These are phyloP conservation scores for Crossoptilon crossoptilon DNA, from an alignment of 2,797 vertebrate genomes.

Conservation along the genomic window DNA sequence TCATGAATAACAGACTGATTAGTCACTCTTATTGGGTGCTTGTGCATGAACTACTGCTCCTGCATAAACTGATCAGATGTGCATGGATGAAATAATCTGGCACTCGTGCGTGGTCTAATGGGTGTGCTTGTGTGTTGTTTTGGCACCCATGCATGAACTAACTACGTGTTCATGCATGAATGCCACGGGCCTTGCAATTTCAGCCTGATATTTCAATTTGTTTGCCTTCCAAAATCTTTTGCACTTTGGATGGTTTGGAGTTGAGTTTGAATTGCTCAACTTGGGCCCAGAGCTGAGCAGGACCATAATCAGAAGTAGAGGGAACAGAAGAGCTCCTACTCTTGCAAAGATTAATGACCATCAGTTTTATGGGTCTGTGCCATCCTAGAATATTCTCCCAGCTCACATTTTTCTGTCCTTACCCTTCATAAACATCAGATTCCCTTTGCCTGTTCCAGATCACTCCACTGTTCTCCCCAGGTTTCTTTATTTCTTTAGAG, in stretches of 20 bases:
- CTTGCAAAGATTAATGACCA: constrained; percentile 27
- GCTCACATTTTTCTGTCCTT: neutral
- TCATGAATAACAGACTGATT: neutral
- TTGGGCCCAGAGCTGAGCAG: constrained; percentile 24
- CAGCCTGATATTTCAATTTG: neutral
- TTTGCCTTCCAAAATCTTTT: constrained; percentile 50
- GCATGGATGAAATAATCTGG: neutral
- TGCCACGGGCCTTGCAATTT: constrained; percentile 16
- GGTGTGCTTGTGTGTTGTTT: neutral
- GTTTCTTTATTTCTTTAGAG: neutral
- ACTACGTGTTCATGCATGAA: constrained; percentile 16
- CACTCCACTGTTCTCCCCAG: neutral
- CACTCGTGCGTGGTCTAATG: neutral
- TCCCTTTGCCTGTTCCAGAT: neutral
- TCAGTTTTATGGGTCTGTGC: neutral
- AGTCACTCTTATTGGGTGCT: neutral
- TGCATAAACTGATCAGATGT: neutral
- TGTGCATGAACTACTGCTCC: neutral
- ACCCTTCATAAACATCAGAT: neutral
- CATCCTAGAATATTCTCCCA: neutral
- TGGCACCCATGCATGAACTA: neutral
- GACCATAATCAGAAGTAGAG: constrained; percentile 50
- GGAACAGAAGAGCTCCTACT: constrained; percentile 1
- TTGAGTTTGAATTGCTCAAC: constrained; percentile 24
- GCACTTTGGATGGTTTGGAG: constrained; percentile 57